Percentiles rank a stretch among this genome's conserved stretches.
Conservation (phyloP, 2,888 invertebrate species). For the Nephrotoma guestfalica region DNA sequence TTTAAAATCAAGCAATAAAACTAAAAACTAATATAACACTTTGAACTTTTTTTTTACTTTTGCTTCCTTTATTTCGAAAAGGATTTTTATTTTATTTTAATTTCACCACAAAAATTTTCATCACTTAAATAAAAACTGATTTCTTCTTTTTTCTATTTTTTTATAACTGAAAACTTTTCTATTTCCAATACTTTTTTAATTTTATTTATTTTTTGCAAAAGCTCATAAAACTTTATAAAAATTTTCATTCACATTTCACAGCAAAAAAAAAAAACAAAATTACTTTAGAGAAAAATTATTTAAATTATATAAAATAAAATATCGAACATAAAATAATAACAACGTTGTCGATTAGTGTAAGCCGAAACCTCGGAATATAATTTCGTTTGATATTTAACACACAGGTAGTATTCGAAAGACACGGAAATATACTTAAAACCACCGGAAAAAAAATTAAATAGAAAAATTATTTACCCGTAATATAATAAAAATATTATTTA, state of each 20-base stretch:
- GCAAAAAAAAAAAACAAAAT: background rate
- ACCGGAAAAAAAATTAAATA: background rate
- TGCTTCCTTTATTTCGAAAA: background rate
- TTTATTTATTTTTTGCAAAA: background rate
- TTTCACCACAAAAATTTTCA: background rate
- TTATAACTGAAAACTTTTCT: background rate
- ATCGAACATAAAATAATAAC: background rate
- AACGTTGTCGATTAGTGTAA: background rate
- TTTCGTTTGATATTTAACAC: background rate
- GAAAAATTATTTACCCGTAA: background rate
- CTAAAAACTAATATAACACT: background rate
- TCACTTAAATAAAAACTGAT: background rate
- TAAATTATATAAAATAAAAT: background rate
- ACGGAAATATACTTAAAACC: background rate
- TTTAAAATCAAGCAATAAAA: background rate
- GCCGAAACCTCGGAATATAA: background rate
- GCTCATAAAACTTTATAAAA: background rate
- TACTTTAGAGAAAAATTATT: background rate
- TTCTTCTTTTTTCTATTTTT: background rate
- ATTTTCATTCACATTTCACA: background rate
- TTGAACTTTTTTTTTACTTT: background rate
- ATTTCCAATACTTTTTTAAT: background rate
- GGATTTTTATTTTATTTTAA: background rate
- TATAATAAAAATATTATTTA: too few relatives aligned
- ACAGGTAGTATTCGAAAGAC: background rate